phyloP scores from a whole-genome alignment of 2,797 vertebrate genomes.

The Sebastes taczanowskii region DNA sequence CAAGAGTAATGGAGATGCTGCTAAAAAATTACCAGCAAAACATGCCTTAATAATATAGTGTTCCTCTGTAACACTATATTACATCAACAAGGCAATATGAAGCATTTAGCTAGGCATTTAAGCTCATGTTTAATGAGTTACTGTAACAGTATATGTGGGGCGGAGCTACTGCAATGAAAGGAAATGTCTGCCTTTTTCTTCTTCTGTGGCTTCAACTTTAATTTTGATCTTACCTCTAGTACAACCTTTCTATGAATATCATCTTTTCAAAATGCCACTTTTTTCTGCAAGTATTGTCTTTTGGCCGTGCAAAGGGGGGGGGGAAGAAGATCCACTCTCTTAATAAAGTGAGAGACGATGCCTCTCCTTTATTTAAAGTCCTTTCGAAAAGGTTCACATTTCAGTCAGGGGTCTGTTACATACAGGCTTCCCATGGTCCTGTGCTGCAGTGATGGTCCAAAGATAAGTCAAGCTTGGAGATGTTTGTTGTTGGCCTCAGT shows the following conservation, averaged over 20 bases:
- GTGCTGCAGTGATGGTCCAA: constrained; percentile 54
- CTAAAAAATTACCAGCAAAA: constrained; percentile 30
- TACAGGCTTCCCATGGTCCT: constrained; percentile 51
- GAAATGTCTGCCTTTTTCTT: constrained; percentile 42
- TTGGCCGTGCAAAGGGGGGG: constrained; percentile 51
- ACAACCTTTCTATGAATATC: constrained; percentile 42
- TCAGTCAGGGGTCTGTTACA: constrained; percentile 60
- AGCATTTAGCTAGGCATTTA: constrained; percentile 15
- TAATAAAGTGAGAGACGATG: constrained; percentile 44
- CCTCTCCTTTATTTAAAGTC: constrained; percentile 59
- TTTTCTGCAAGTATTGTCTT: constrained; percentile 59
- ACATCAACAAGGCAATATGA: constrained; percentile 46
- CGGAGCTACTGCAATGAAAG: constrained; percentile 26
- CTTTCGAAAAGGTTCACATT: constrained; percentile 64
- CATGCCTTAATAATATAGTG: constrained; percentile 10
- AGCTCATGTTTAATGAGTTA: constrained; percentile 27
- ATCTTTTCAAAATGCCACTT: constrained; percentile 64
- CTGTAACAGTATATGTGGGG: constrained; percentile 11
- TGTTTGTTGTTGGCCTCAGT: constrained; percentile 45
- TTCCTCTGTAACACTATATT: constrained; percentile 25
- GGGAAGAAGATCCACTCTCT: constrained; percentile 53
- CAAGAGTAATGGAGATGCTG: constrained; percentile 18
- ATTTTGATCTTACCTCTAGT: constrained; percentile 31
- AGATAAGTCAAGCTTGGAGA: constrained; percentile 45
- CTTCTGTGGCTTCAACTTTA: constrained; percentile 45